phyloP scores from a whole-genome alignment of 2,113 vertebrate species.

The Heterotis niloticus region DNA sequence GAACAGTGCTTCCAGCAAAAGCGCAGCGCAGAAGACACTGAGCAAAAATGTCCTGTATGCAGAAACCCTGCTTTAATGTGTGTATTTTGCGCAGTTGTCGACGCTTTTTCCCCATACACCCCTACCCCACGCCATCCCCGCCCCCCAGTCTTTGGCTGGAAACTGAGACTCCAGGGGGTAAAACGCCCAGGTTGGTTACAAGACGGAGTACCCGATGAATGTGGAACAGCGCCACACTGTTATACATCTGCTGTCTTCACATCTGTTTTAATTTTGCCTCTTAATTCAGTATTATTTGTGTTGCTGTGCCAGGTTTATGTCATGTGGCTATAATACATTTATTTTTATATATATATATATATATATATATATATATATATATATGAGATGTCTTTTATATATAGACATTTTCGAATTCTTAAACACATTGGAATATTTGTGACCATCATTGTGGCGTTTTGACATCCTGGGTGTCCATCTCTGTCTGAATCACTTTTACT shows the following conservation, averaged over 20 bases:
- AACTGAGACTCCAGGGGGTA: slow-evolving; percentile 36
- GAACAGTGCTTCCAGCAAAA: slow-evolving; percentile 61
- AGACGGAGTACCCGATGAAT: slow-evolving; percentile 42
- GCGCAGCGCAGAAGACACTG: slow-evolving; percentile 44
- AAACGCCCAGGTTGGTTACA: slow-evolving; percentile 36
- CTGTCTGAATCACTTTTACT: too few relatives aligned
- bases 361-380: too few relatives aligned
- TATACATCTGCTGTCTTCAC: slow-evolving; percentile 42
- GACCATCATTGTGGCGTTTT: too few relatives aligned
- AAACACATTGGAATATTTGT: too few relatives aligned
- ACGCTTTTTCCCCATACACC: slow-evolving; percentile 37
- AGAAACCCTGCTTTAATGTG: slow-evolving; percentile 57
- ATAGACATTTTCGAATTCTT: too few relatives aligned
- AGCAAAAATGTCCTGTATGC: slow-evolving; percentile 49
- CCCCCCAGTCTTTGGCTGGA: slow-evolving; percentile 37
- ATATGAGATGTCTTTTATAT: too few relatives aligned
- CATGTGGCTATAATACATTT: slow-evolving; percentile 36
- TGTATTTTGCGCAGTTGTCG: slow-evolving; percentile 59
- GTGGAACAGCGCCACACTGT: slow-evolving; percentile 38
- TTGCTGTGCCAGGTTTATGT: slow-evolving; percentile 52
- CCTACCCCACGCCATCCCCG: not conserved
- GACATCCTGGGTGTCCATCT: too few relatives aligned
- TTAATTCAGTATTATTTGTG: slow-evolving; percentile 31
- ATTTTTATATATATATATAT: too few relatives aligned
- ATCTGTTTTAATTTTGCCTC: slow-evolving; percentile 24